Conservation (phyloP, 2,888 invertebrate genomes). For the Glyphotaelius pellucidus region DNA sequence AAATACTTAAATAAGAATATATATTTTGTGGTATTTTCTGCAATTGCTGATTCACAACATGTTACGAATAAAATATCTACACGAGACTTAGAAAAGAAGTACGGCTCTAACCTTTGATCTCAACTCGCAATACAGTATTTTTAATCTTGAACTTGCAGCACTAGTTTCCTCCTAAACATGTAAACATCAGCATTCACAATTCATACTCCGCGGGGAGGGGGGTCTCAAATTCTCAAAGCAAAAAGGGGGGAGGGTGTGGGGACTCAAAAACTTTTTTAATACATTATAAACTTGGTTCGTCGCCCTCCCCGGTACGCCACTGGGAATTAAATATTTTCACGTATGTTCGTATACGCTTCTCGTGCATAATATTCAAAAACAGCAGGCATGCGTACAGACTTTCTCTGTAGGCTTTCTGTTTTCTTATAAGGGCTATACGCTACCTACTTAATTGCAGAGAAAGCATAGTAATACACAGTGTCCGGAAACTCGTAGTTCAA, state of each 20-base stretch:
- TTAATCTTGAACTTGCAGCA: conserved; percentile 41
- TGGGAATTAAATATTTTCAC: conserved; percentile 53
- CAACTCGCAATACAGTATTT: neutral
- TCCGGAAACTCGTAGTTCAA: too few relatives aligned
- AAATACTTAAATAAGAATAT: too few relatives aligned
- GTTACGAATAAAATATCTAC: neutral
- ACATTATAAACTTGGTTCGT: conserved; percentile 61
- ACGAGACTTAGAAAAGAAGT: neutral
- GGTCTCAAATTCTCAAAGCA: conserved; percentile 16
- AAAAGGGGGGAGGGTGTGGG: neutral
- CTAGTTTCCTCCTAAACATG: neutral
- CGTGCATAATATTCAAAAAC: neutral
- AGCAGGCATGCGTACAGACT: neutral
- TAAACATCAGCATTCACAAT: conserved; percentile 28
- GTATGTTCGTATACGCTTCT: conserved; percentile 2
- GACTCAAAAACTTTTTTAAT: conserved; percentile 61
- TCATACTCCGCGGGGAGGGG: neutral
- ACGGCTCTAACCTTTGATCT: conserved; percentile 8
- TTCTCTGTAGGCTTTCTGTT: neutral
- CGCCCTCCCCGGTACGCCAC: conserved; percentile 27
- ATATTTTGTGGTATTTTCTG: too few relatives aligned
- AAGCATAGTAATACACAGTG: too few relatives aligned
- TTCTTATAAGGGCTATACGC: neutral
- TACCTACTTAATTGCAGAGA: too few relatives aligned
- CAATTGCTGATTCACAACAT: neutral